Evolutionary conservation across 1,140 invertebrate species (phyloP), one percentile per base, ranked within the genome.

Genomic region (Microplitis mediator): DNA sequence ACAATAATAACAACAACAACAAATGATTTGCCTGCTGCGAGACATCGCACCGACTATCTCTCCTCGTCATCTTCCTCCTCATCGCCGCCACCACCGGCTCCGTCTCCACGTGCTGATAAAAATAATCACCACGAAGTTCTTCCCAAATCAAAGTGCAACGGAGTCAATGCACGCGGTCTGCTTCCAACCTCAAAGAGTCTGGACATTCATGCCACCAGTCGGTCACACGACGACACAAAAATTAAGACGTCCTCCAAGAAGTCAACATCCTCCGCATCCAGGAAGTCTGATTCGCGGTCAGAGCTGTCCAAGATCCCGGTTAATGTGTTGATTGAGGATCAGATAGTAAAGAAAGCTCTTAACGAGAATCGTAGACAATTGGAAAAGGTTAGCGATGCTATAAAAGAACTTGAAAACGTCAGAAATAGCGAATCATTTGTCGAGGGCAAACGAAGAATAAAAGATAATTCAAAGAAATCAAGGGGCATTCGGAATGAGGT

Each of bases 281-380:
- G 23, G 23, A 23, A 23, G 23, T 23, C 23, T 23, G 23, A 23
- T 23, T 23, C 23, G 23, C 23, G 52, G 16, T 13, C 60, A 36
- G 13, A 73, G 34, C 78, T 79, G 2, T 73, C 84, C 0, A 87
- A 86, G 68, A 86, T 86, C 13, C 86, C 85, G 1, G 85, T 86
- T 0, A 86, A 85, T 14, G 54, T 86, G 1, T 51, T 85, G 39
- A 86, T 87, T 31, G 86, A 87, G 51, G 85, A 87, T 75, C 85
- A 87, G 50, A 86, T 86, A 16, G 86, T 86, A 51, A 86, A 85
- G 35, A 86, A 86, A 32, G 86, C 86, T 0, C 70, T 86, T 0
- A 86, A 86, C 69, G 86, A 87, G 60, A 87, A 86, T 51, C 78
- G 85, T 1, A 71, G 85, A n/a, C 86, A 87, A 58, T 36, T 87